A percentile compares a stretch with the other conserved stretches of the same genome.
These are phyloP conservation scores for Phrynosoma blainvillii DNA, from an alignment of 2,113 vertebrate species.

Conservation along the genomic window DNA sequence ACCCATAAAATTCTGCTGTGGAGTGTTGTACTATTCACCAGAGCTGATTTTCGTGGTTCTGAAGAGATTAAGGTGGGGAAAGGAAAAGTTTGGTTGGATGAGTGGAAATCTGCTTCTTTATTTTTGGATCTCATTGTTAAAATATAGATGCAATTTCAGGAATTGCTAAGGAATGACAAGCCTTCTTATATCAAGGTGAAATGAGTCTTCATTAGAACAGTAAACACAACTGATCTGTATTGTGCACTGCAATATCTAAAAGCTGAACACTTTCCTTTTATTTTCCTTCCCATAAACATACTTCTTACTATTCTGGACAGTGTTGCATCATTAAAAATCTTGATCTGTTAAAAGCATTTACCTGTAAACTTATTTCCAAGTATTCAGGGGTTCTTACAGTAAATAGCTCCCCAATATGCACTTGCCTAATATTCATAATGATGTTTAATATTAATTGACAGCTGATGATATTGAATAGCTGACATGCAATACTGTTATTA, in stretches of 20 bases:
- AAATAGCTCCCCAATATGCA: not conserved
- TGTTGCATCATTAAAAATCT: not conserved
- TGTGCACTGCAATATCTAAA: not conserved
- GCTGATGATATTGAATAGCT: not conserved
- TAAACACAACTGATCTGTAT: not conserved
- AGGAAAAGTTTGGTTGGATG: not conserved
- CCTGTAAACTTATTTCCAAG: not conserved
- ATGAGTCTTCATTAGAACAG: not conserved
- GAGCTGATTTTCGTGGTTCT: not conserved
- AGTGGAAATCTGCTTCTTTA: not conserved
- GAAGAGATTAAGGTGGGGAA: no score
- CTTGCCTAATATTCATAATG: not conserved
- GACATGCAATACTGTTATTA: not conserved
- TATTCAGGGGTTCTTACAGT: not conserved
- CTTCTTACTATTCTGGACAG: not conserved
- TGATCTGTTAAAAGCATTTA: no score
- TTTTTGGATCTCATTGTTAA: not conserved
- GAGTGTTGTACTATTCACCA: not conserved
- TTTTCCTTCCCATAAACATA: not conserved
- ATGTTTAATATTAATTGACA: not conserved
- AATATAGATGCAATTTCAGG: not conserved
- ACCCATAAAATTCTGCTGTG: not conserved
- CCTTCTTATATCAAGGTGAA: not conserved
- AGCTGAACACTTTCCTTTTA: not conserved
- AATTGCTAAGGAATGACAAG: not conserved